Conservation (phyloP, 2,113 vertebrate species). For the Peucedramus taeniatus region DNA sequence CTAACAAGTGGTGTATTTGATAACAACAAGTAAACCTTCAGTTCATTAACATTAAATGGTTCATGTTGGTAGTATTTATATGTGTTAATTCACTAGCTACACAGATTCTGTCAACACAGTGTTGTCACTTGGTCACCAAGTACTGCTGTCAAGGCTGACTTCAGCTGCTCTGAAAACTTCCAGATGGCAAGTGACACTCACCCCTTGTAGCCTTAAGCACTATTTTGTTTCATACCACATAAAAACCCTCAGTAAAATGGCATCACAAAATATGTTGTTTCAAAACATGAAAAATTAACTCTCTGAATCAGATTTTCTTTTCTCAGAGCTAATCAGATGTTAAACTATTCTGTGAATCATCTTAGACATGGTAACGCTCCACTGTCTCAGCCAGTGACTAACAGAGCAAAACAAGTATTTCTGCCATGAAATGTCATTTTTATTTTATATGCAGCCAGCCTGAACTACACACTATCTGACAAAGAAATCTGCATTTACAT, state of each 20-base stretch:
- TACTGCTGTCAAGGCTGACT: background rate
- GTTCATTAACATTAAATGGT: background rate
- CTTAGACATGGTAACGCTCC: background rate
- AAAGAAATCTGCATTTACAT: background rate
- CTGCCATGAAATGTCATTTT: background rate
- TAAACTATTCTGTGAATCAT: background rate
- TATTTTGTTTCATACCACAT: background rate
- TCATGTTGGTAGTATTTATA: background rate
- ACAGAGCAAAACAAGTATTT: background rate
- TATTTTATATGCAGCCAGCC: background rate
- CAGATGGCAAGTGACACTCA: background rate
- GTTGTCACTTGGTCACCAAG: background rate
- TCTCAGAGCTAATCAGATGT: background rate
- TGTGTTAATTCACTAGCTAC: background rate
- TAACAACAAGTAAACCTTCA: background rate
- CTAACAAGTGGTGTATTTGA: background rate
- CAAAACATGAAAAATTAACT: background rate
- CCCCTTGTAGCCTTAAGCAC: background rate
- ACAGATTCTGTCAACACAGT: background rate
- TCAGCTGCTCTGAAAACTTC: background rate
- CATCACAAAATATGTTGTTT: background rate
- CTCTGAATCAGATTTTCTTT: background rate
- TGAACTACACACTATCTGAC: background rate
- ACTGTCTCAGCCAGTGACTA: background rate
- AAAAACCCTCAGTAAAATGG: background rate